These are phyloP conservation scores for Limonius californicus DNA, from an alignment of 1,140 invertebrate genomes.

Conservation along the genomic window DNA sequence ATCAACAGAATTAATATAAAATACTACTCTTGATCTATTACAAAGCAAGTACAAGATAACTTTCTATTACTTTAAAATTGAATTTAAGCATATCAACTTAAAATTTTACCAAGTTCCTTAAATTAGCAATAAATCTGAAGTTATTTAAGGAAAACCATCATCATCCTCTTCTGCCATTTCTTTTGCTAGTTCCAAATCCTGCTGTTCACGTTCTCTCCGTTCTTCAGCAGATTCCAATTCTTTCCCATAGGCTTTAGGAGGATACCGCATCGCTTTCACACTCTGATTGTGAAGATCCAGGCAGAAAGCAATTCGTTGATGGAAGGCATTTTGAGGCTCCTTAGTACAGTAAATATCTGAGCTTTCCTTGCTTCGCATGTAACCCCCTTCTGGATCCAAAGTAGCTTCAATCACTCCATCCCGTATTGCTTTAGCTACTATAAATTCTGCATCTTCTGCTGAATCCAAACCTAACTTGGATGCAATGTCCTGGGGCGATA, in stretches of 20 bases:
- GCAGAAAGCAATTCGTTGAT: slow-evolving; percentile 97
- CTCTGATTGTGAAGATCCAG: slow-evolving; percentile 97
- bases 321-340: slow-evolving; percentile 95
- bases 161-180: slow-evolving; percentile 99
- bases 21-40: too few relatives aligned
- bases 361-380: slow-evolving; percentile 96
- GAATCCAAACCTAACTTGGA: slow-evolving; percentile 90
- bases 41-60: neutral
- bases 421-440: slow-evolving; percentile 98
- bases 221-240: slow-evolving; percentile 98
- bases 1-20: too few relatives aligned
- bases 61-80: neutral
- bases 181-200: slow-evolving; percentile 95
- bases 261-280: slow-evolving; percentile 98
- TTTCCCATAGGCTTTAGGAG: slow-evolving; percentile 97
- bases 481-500: slow-evolving; percentile 92
- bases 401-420: slow-evolving; percentile 98
- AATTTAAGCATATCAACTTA: neutral
- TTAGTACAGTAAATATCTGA: slow-evolving; percentile 96
- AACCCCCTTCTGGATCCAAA: slow-evolving; percentile 91
- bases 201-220: slow-evolving; percentile 93
- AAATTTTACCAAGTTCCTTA: too few relatives aligned
- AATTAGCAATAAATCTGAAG: neutral
- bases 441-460: slow-evolving; percentile 97
- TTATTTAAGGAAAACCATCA: slow-evolving; percentile 73